A percentile compares a stretch with the other conserved stretches of the same genome.
phyloP scores from a whole-genome alignment of 2,113 vertebrate genomes.

The Nibea albiflora region DNA sequence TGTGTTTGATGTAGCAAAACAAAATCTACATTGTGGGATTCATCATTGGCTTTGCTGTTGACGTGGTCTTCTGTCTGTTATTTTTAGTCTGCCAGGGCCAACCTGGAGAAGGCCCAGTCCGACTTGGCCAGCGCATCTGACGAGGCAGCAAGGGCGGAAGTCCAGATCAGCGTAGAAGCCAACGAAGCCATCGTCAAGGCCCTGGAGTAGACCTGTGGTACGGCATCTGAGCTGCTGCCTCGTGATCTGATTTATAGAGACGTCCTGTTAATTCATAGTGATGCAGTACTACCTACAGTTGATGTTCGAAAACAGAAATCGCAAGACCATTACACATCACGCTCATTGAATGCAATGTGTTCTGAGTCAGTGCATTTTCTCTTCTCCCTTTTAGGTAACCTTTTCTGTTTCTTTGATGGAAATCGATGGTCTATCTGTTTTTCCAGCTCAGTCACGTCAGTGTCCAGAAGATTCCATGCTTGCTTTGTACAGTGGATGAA shows the following conservation, averaged over 20 bases:
- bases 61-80: background rate
- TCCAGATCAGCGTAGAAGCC: slow-evolving; percentile 92
- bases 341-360: background rate
- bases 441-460: slow-evolving; percentile 68
- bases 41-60: background rate
- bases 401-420: slow-evolving; percentile 62
- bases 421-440: slow-evolving; percentile 54
- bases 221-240: background rate
- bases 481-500: slow-evolving; percentile 87
- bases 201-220: slow-evolving; percentile 87
- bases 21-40: background rate
- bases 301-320: background rate
- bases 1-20: background rate
- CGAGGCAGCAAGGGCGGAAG: slow-evolving; percentile 88
- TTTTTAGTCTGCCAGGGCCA: slow-evolving; percentile 89
- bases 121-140: slow-evolving; percentile 82
- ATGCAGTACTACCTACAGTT: background rate
- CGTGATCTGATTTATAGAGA: background rate
- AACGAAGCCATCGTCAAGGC: slow-evolving; percentile 95
- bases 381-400: slow-evolving; percentile 48
- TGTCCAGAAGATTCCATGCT: slow-evolving; percentile 75
- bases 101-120: slow-evolving; percentile 92
- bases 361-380: background rate
- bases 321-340: background rate
- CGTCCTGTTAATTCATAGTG: background rate